Percentiles rank a stretch among this genome's conserved stretches.
phyloP scores from a whole-genome alignment of 2,113 vertebrate species.

The Pedetes capensis region DNA sequence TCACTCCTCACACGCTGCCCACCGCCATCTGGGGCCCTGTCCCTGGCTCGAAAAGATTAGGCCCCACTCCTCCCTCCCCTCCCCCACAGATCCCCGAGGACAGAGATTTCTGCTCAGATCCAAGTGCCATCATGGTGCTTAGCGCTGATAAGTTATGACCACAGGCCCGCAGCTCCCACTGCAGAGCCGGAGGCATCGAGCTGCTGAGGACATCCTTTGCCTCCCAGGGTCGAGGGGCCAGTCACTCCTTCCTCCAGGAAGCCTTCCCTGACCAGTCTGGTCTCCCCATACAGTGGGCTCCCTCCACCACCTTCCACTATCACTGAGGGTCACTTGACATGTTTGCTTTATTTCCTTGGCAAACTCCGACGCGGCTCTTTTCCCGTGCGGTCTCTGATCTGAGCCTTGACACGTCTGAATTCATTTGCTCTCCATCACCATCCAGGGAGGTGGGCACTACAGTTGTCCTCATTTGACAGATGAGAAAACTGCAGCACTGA shows the following conservation, averaged over 20 bases:
- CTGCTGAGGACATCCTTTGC: too few species aligned
- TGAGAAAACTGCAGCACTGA: neutral
- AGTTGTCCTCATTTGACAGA: neutral
- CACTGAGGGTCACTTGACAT: too few species aligned
- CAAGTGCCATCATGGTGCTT: neutral
- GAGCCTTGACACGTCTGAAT: neutral
- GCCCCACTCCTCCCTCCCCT: neutral
- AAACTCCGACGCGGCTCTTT: too few species aligned
- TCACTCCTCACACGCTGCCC: neutral
- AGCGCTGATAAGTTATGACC: neutral
- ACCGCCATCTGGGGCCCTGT: too few species aligned
- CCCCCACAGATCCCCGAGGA: neutral
- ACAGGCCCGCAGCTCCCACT: neutral
- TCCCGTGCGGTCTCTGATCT: neutral
- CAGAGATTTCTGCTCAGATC: neutral
- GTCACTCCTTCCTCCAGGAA: conserved; percentile 9
- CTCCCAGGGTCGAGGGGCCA: neutral
- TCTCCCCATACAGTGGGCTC: neutral
- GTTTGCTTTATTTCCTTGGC: too few species aligned
- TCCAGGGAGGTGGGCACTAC: too few species aligned
- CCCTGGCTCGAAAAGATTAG: too few species aligned
- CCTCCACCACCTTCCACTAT: rapidly evolving
- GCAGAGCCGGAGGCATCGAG: neutral
- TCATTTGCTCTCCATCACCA: neutral
- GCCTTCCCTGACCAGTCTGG: neutral